These are phyloP conservation scores for Phyto melanocephala DNA, from an alignment of 2,888 invertebrate species.

Conservation along the genomic window DNA sequence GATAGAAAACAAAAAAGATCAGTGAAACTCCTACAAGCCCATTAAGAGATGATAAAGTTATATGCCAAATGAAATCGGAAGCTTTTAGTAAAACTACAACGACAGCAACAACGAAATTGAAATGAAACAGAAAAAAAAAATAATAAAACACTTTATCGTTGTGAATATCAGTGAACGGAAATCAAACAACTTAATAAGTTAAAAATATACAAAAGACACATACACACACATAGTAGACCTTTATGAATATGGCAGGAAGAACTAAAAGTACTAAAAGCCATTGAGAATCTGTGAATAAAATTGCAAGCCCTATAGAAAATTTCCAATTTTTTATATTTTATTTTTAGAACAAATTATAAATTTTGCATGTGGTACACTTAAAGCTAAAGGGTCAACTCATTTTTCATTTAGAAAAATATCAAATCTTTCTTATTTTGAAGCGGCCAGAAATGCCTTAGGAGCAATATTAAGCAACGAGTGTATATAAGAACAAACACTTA, in stretches of 20 bases:
- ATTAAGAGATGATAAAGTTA: constrained; percentile 52
- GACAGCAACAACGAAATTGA: constrained; percentile 4
- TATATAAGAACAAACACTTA: no score
- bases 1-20: not conserved
- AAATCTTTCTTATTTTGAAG: no score
- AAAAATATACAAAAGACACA: not conserved
- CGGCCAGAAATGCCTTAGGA: no score
- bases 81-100: constrained; percentile 47
- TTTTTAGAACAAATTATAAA: no score
- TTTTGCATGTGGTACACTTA: no score
- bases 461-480: no score
- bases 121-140: not conserved
- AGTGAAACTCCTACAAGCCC: constrained; percentile 35
- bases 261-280: not conserved
- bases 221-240: not conserved
- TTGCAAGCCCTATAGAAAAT: no score
- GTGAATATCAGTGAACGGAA: constrained; percentile 69
- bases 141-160: constrained; percentile 59
- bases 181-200: constrained; percentile 69
- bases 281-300: no score
- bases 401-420: no score
- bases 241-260: constrained; percentile 8
- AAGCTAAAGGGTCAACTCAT: no score
- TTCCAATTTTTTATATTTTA: no score
- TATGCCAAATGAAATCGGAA: constrained; percentile 62